Evolutionary conservation across 2,113 vertebrate species (phyloP).

Genomic region (Heliornis fulica): DNA sequence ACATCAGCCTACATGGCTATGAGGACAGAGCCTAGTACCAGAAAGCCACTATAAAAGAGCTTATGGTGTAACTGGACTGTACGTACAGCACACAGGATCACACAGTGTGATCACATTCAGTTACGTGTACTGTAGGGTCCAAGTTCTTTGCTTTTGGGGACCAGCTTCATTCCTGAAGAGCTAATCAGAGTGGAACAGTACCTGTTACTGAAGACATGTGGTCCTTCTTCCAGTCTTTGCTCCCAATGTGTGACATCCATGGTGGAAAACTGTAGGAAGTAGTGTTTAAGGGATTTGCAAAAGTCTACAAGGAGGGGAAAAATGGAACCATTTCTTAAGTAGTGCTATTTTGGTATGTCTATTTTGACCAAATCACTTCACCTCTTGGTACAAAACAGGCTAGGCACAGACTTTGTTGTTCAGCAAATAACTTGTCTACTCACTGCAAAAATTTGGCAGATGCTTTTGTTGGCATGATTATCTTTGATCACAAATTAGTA

Average conservation of each 20-base stretch:
- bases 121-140: fast-evolving
- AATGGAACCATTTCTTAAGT: not conserved
- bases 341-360: not conserved
- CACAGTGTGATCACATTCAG: not conserved
- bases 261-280: not conserved
- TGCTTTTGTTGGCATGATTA: not conserved
- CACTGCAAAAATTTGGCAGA: not conserved
- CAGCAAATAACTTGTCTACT: not conserved
- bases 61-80: not conserved
- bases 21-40: not conserved
- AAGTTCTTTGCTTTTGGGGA: not conserved
- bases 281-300: not conserved
- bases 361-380: not conserved
- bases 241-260: fast-evolving
- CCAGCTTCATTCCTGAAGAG: not conserved
- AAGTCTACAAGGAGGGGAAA: not conserved
- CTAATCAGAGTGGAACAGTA: not conserved
- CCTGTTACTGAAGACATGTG: not conserved
- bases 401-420: not conserved
- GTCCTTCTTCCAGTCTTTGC: not conserved
- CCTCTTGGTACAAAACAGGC: not conserved
- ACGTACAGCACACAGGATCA: not conserved
- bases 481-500: not conserved
- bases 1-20: not conserved
- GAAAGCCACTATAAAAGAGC: not conserved